Base-by-base conservation (phyloP, 2,113 vertebrate genomes). In the Alligator mississippiensis region DNA sequence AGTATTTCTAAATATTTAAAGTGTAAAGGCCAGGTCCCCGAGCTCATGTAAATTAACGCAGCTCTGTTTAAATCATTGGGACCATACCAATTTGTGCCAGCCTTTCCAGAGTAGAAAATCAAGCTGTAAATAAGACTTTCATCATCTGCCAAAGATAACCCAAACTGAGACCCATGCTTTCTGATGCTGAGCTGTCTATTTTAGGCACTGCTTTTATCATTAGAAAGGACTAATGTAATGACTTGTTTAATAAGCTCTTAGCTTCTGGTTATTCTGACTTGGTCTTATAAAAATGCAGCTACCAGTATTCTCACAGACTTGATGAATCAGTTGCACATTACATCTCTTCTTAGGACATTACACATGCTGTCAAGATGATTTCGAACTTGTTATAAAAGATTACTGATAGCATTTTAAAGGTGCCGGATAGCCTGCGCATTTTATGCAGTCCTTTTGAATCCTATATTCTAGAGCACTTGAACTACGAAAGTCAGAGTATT, bases 81-180 rank as follows among this genome's bases (percentile, higher is more conserved):
- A 19, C 83, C 93, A 94, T 88, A 89, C 55, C 74, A 90, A 61
- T 82, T 88, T 84, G 18, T 47, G 57, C 12, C 2, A 5, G 12
- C n/a, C 63, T 85, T 87, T 61, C 64, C 84, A 74, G 70, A 82
- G 55, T 86, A 79, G 47, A 87, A 90, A 91, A 80, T 80, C 62
- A 76, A 88, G 77, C 9, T 13, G 62, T 63, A 38, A 14, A 54
- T 14, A 63, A 84, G 7, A 38, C 54, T 94, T 91, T 94, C 62
- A 22, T 76, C 28, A 57, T 59, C 25, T 89, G 55, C 54, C n/a
- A 86, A 76, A 89, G 64, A 34, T 2, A 77, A 86, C 61, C 76
- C 28, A 93, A 60, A 84, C 78, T 63, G 80, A 89, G 92, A 93
- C 72, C 30, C 38, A 16, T 24, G 24, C 60, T 84, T 89, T 86